These are phyloP conservation scores for Calliphora vicina DNA, from an alignment of 1,140 invertebrate species.

Conservation along the genomic window DNA sequence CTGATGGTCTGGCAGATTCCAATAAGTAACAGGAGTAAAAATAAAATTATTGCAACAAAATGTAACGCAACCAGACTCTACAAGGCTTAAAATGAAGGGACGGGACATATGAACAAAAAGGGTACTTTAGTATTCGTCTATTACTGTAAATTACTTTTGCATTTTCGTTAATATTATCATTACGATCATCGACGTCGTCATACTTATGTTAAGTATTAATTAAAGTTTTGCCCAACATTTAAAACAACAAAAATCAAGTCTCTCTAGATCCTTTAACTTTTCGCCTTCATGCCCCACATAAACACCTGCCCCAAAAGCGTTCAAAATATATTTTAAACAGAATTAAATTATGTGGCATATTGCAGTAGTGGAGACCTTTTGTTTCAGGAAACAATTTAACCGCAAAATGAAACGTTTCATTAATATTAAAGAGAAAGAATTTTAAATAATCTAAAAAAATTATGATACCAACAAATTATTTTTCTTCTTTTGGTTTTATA, in stretches of 20 bases:
- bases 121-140: too few relatives aligned
- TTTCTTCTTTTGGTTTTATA: too few relatives aligned
- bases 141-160: too few relatives aligned
- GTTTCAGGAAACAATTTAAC: neutral
- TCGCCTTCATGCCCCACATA: neutral
- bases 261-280: neutral
- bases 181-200: neutral
- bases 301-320: constrained; percentile 1
- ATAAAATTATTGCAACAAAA: too few relatives aligned
- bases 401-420: neutral
- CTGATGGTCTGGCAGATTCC: too few relatives aligned
- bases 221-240: neutral
- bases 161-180: neutral
- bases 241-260: neutral
- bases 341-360: constrained; percentile 5
- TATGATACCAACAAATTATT: neutral
- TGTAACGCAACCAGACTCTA: too few relatives aligned
- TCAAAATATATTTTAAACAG: neutral
- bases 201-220: constrained; percentile 11
- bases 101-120: too few relatives aligned
- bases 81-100: too few relatives aligned
- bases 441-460: neutral
- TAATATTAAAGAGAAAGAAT: too few relatives aligned
- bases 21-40: too few relatives aligned
- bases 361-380: neutral